Evolutionary conservation across 2,113 vertebrate genomes (phyloP), one percentile per base, ranked within the genome.

Genomic region (Phylloscopus whistleri): DNA sequence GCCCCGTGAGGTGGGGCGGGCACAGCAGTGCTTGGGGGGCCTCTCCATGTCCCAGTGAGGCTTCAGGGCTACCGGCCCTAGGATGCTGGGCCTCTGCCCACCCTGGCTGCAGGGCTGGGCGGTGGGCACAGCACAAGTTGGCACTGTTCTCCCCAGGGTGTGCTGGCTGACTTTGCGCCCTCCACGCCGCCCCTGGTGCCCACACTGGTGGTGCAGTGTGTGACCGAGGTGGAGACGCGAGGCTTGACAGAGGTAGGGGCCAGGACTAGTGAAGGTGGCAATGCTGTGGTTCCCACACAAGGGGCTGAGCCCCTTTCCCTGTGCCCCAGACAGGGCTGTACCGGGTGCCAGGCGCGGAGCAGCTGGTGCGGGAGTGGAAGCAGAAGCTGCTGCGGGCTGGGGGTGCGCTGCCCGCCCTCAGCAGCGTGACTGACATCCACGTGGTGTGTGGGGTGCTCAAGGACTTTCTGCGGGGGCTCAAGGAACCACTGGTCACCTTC

Each of bases 391-490:
- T 98, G 68, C 94, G 35, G 31, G 96, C 97, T 2, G 98, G 98
- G 69, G 92, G 90, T 0, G 53, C 11, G 0, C 92, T 97, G 12
- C 81, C 96, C 0, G 12, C 75, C 63, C 98, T 99, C 8, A 33
- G 96, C 37, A 96, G 95, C 0, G 98, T 99, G 46, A 76, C 97
- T 0, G 98, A 99, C 53, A 93, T 99, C 91, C 98, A 99, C 0
- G 98, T 98, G n/a, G 95, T 99, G 19, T 99, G 99, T 22, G 98
- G 99, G 3, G 92, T 99, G 30, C 97, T 99, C 81, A 99, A 99
- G 78, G 99, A 99, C 78, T 99, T 99, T 56, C 96, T 99, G 80
- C 97, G 98, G 63, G 98, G 97, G 56, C 98, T 99, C 39, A 96
- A 96, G 69, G 99, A 99, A 60, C 99, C 98, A 0, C 97, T 99